Conservation (phyloP, 2,113 vertebrate genomes). For the Cyprinodon variegatus region DNA sequence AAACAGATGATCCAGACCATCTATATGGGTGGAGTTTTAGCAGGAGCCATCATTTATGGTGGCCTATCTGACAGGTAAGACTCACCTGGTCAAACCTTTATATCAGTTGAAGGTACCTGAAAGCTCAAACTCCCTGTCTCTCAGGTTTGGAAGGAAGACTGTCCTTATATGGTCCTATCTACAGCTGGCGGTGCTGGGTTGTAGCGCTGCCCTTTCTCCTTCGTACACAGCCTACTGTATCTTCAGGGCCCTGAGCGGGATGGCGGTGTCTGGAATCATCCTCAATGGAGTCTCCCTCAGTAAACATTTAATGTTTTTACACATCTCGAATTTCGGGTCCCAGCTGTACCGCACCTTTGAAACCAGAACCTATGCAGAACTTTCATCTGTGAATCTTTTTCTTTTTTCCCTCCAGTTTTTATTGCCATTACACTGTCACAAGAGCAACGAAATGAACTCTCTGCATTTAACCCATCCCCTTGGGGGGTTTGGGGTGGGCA, state of each 20-base stretch:
- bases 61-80: constrained; percentile 81
- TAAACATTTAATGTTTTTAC: constrained; percentile 58
- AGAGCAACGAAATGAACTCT: too few relatives aligned
- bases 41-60: constrained; percentile 77
- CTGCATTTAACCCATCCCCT: too few relatives aligned
- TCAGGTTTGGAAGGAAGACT: constrained; percentile 84
- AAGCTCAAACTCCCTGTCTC: not conserved
- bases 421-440: too few relatives aligned
- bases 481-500: too few relatives aligned
- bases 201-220: constrained; percentile 77
- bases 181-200: constrained; percentile 81
- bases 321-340: not conserved
- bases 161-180: constrained; percentile 87
- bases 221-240: constrained; percentile 81
- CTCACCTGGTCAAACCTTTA: not conserved
- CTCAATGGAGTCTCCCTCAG: constrained; percentile 87
- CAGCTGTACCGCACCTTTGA: too few relatives aligned
- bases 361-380: too few relatives aligned
- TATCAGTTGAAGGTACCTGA: not conserved
- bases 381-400: too few relatives aligned
- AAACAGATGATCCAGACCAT: constrained; percentile 84
- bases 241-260: constrained; percentile 86
- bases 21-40: constrained; percentile 81
- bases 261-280: constrained; percentile 87
- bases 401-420: too few relatives aligned